These are phyloP conservation scores for Pangasius mekongensis DNA, from an alignment of 2,797 vertebrate genomes.

Conservation along the genomic window DNA sequence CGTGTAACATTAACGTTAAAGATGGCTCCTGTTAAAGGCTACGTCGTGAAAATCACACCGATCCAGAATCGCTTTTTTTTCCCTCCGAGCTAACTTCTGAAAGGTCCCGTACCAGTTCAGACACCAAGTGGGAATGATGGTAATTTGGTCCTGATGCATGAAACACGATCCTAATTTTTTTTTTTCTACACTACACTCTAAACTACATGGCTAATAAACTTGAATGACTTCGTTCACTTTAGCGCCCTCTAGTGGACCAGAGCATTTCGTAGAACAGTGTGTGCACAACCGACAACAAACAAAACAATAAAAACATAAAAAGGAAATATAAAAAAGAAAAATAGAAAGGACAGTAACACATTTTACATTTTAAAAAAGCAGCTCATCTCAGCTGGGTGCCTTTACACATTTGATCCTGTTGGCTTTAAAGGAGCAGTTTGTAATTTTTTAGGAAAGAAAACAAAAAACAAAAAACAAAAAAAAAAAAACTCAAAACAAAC, in stretches of 20 bases:
- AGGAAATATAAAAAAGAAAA: background rate
- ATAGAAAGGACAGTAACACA: background rate
- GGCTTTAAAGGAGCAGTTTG: conserved; percentile 37
- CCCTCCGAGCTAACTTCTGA: background rate
- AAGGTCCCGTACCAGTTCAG: background rate
- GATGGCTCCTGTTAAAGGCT: background rate
- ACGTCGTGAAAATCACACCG: background rate
- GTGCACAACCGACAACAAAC: background rate
- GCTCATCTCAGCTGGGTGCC: conserved; percentile 4
- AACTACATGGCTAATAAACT: background rate
- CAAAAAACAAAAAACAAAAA: too few relatives aligned
- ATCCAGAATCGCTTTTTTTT: too few relatives aligned
- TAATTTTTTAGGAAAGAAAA: background rate
- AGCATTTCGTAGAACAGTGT: background rate
- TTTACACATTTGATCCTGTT: conserved; percentile 43
- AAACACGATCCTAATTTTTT: background rate
- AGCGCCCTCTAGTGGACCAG: conserved; percentile 7
- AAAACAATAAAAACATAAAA: background rate
- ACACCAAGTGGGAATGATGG: conserved; percentile 8
- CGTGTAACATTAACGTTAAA: background rate
- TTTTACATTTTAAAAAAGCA: conserved; percentile 37
- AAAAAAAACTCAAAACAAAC: background rate
- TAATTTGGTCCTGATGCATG: conserved; percentile 30
- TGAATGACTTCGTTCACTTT: background rate
- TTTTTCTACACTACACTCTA: too few relatives aligned